Base-by-base conservation (phyloP, 2,113 vertebrate genomes). In the Pteronura brasiliensis region DNA sequence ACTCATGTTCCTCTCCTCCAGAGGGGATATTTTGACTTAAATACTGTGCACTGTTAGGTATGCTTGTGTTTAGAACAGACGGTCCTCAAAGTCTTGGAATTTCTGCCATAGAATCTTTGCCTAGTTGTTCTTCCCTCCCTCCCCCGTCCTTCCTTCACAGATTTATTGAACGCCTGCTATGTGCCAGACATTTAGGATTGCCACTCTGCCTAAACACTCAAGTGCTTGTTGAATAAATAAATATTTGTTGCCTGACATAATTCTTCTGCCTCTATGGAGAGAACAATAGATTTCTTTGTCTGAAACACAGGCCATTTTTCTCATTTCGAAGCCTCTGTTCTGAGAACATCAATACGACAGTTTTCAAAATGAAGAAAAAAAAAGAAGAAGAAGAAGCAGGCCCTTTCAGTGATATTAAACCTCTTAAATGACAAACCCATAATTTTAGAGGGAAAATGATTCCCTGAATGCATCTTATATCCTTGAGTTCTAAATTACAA, bases 381-480 rank as follows among this genome's bases (percentile, higher is more conserved):
- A 36, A 90, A 17, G 15, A 95, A 74, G 20, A 6, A 42, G 12
- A 23, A 42, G 39, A n/a, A 25, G 36, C 94, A 95, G 89, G 93
- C 82, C 87, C 72, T 97, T 96, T 95, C 79, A 67, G 93, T 89
- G 89, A 93, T 96, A 97, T 98, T 98, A 99, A 98, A 99, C 97
- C 95, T 98, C 97, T 98, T 97, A 98, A 99, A 98, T 98, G 98
- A 98, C 98, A 99, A 98, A 98, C 95, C 93, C 98, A 93, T 98
- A 98, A 99, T 98, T 99, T 99, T 97, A 96, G 97, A 98, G 98
- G 97, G 96, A 98, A 99, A 99, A 98, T 98, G 89, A 98, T 98
- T 99, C 88, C 96, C 97, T 93, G 88, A 97, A 96, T 85, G 96
- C 97, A 97, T 96, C 88, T 98, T 98, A 98, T 98, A 99, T 98